Percentiles rank a stretch among this genome's conserved stretches.
These are phyloP conservation scores for Ochropacha duplaris DNA, from an alignment of 2,888 invertebrate genomes.

Conservation along the genomic window DNA sequence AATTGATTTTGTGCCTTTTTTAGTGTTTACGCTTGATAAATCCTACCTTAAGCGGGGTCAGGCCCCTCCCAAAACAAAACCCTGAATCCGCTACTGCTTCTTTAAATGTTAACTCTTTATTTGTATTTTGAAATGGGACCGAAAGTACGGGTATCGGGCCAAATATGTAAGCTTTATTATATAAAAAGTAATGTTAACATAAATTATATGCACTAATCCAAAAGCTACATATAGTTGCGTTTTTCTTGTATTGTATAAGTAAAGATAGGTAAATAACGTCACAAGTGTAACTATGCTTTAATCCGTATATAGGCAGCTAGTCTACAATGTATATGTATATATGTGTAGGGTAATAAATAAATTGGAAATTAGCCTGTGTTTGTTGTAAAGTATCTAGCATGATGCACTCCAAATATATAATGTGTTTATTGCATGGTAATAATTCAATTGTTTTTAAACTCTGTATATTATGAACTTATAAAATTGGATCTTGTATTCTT, in stretches of 20 bases:
- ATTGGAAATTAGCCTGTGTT: slow-evolving; percentile 58
- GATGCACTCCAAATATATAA: slow-evolving; percentile 34
- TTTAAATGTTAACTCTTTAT: slow-evolving; percentile 14
- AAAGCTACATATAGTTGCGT: not conserved
- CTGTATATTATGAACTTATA: not conserved
- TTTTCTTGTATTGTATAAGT: not conserved
- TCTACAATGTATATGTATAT: slow-evolving; percentile 29
- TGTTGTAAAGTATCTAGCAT: slow-evolving; percentile 58
- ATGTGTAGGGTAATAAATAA: slow-evolving; percentile 51
- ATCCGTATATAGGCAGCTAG: slow-evolving; percentile 31
- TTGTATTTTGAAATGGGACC: not conserved
- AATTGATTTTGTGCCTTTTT: too few relatives aligned
- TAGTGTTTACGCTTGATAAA: too few relatives aligned
- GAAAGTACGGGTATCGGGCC: slow-evolving; percentile 16
- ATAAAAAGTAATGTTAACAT: not conserved
- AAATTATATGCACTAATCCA: slow-evolving; percentile 2
- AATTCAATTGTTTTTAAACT: not conserved
- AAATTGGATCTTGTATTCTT: too few relatives aligned
- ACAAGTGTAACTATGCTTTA: slow-evolving; percentile 45
- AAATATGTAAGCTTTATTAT: slow-evolving; percentile 11
- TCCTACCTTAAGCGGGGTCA: too few relatives aligned
- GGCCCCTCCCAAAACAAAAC: too few relatives aligned
- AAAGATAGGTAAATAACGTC: slow-evolving; percentile 15
- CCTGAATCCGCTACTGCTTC: too few relatives aligned
- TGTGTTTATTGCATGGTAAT: slow-evolving; percentile 32